Evolutionary conservation across 2,888 invertebrate genomes (phyloP), one percentile per base, ranked within the genome.

Genomic region (Acrobasis suavella): DNA sequence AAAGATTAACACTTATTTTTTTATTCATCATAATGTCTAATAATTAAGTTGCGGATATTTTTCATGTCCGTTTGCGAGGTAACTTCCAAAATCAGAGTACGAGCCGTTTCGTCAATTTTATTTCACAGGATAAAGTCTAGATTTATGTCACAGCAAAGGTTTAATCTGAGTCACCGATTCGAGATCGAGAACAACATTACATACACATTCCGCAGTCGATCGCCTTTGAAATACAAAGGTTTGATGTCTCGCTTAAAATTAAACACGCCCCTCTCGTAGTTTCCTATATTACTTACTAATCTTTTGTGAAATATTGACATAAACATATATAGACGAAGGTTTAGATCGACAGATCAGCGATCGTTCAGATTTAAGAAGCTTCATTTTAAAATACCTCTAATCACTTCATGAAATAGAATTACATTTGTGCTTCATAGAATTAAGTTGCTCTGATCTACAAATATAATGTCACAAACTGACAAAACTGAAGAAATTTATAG

Each of bases 251-350:
- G 72, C 79, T 85, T 80, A 71, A 73, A 75, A 86, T 86, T 85
- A 83, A 67, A 74, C 69, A 69, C 75, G 73, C 65, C 65, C 65
- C 68, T n/a, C 62, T 70, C 63, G 68, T 46, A 64, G 79, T 86
- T 86, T 86, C 85, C 86, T 86, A 75, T 72, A 76, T 75, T 78
- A 78, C 10, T 50, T 60, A 81, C 58, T 82, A 78, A 80, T 75
- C 73, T 73, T 58, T 22, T 12, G 22, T 61, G 9, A 38, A 55
- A 16, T 38, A 50, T 46, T 1, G 49, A 3, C 39, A 39, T 39
- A 10, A 3, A 39, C 22, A 22, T 2, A 22, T 22, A 22, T 22
- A 22, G 22, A 22, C 22, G 3, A 22, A 22, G 1, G 22, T 2
- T 22, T 22, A 22, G 22, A 22, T 22, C 22, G 22, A 32, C 0